Conservation (phyloP, 2,797 vertebrate genomes). For the Anisognathus igniventris region DNA sequence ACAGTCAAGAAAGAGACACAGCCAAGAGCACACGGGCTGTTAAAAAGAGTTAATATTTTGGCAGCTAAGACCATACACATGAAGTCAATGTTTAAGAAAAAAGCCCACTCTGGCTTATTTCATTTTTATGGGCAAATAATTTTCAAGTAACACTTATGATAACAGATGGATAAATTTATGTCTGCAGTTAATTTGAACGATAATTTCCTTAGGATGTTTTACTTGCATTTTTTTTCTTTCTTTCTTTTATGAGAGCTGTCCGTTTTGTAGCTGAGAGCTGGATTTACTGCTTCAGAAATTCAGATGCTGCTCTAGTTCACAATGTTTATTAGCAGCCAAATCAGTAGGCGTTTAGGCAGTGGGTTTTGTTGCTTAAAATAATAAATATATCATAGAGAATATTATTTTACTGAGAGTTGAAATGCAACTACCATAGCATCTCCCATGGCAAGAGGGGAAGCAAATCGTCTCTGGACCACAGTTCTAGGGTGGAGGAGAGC, state of each 20-base stretch:
- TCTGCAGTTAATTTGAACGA: constrained; percentile 59
- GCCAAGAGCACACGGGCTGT: constrained; percentile 34
- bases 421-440: background rate
- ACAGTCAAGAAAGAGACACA: background rate
- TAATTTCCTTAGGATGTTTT: constrained; percentile 69
- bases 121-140: constrained; percentile 68
- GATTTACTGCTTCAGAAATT: constrained; percentile 41
- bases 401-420: background rate
- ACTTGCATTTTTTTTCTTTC: constrained; percentile 19
- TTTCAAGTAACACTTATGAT: constrained; percentile 55
- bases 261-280: constrained; percentile 23
- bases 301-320: constrained; percentile 5
- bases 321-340: constrained; percentile 29
- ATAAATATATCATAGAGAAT: background rate
- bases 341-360: constrained; percentile 21
- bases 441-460: background rate
- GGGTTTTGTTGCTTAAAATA: background rate
- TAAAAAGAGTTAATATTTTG: constrained; percentile 68
- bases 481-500: background rate
- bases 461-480: background rate
- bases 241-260: constrained; percentile 55
- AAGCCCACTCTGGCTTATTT: constrained; percentile 50
- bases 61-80: constrained; percentile 20
- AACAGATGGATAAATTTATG: constrained; percentile 63
- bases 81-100: constrained; percentile 38